phyloP scores from a whole-genome alignment of 2,797 vertebrate species.

The Cirrhinus mrigala region DNA sequence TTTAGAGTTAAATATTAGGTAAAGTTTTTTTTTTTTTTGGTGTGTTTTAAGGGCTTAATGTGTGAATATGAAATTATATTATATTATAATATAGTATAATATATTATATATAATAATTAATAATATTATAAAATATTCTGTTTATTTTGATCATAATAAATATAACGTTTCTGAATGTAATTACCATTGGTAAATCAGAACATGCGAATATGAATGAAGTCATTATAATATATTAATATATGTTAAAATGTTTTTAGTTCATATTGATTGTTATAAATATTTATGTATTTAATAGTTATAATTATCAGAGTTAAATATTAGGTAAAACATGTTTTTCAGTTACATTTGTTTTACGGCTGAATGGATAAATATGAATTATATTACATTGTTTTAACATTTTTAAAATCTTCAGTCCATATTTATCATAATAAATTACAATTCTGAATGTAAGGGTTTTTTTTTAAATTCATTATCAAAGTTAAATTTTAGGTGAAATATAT shows the following conservation, averaged over 20 bases:
- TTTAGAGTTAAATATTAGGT: too few relatives aligned
- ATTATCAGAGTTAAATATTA: background rate
- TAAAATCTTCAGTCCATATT: background rate
- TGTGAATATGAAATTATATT: background rate
- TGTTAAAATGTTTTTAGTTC: background rate
- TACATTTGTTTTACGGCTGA: background rate
- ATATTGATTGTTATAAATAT: background rate
- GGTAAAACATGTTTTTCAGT: background rate
- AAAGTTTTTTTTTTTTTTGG: too few relatives aligned
- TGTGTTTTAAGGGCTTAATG: background rate
- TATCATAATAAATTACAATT: background rate
- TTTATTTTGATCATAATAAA: background rate
- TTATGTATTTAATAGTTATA: background rate
- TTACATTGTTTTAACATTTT: background rate
- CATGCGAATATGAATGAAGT: background rate
- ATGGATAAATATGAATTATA: background rate
- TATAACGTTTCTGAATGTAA: background rate
- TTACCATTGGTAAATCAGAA: background rate
- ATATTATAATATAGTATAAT: too few relatives aligned
- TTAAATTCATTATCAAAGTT: rapidly evolving
- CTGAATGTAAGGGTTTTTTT: background rate
- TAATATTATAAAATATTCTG: too few relatives aligned
- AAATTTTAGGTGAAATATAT: background rate
- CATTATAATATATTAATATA: background rate
- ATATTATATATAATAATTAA: too few relatives aligned